These are phyloP conservation scores for Hirudo medicinalis DNA, from an alignment of 1,140 invertebrate genomes.

Conservation along the genomic window DNA sequence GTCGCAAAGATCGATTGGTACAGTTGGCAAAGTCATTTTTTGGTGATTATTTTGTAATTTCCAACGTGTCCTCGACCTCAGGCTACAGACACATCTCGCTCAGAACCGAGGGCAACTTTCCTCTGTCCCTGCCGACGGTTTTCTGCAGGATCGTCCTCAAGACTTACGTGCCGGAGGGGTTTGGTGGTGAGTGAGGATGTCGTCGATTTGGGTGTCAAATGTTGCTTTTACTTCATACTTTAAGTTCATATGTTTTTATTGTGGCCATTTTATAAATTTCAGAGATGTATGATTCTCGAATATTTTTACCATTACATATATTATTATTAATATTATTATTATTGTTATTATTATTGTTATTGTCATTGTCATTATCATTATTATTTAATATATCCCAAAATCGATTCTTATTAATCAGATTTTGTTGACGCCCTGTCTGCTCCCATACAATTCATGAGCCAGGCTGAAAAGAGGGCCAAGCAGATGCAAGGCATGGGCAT, in stretches of 20 bases:
- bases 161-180: constrained; percentile 97
- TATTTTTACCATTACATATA: too few species aligned
- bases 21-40: background rate
- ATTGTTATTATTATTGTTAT: too few species aligned
- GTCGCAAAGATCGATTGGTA: background rate
- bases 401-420: constrained; percentile 43
- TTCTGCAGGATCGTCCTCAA: constrained; percentile 98
- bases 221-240: too few species aligned
- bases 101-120: constrained; percentile 94
- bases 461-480: constrained; percentile 75
- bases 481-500: constrained; percentile 59
- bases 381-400: too few species aligned
- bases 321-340: too few species aligned
- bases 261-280: too few species aligned
- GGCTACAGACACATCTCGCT: constrained; percentile 95
- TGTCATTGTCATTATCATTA: too few species aligned
- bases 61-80: constrained; percentile 19
- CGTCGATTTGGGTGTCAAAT: background rate
- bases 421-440: constrained; percentile 95
- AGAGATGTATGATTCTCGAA: too few species aligned
- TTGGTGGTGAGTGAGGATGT: constrained; percentile 57
- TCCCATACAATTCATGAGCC: constrained; percentile 77
- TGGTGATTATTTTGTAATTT: background rate
- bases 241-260: too few species aligned
- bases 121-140: constrained; percentile 92